phyloP scores from a whole-genome alignment of 2,797 vertebrate genomes.

The Coendou prehensilis region DNA sequence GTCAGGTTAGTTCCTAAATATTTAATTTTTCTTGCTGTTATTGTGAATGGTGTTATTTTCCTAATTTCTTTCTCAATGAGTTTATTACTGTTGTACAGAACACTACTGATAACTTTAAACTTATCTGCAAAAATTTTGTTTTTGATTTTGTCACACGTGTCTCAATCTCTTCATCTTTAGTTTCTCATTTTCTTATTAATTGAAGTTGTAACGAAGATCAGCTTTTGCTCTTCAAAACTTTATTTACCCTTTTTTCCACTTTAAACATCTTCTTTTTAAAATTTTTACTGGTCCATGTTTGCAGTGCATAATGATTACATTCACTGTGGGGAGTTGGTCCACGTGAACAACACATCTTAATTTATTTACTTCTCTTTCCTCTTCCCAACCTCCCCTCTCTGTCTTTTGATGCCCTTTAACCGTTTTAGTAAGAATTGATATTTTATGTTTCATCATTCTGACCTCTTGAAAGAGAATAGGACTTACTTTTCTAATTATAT shows the following conservation, averaged over 20 bases:
- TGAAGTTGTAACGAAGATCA: neutral
- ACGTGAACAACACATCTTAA: neutral
- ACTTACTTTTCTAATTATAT: slow-evolving; percentile 36
- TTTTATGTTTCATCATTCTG: slow-evolving; percentile 49
- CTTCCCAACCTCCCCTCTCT: neutral
- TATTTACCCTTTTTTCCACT: slow-evolving; percentile 11
- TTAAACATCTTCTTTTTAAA: neutral
- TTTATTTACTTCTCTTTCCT: neutral
- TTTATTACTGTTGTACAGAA: neutral
- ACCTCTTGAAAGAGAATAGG: slow-evolving; percentile 22
- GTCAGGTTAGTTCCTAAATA: neutral
- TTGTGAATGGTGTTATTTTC: neutral
- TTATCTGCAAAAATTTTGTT: slow-evolving; percentile 39
- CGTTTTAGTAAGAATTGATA: neutral
- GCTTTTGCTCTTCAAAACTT: slow-evolving; percentile 60
- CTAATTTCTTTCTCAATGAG: neutral
- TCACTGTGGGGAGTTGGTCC: neutral
- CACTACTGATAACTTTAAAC: neutral
- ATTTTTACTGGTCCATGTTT: neutral
- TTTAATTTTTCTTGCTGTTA: neutral
- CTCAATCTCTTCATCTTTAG: neutral
- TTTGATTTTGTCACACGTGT: slow-evolving; percentile 56
- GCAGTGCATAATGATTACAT: neutral
- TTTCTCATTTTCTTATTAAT: slow-evolving; percentile 18
- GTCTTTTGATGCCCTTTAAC: neutral